Evolutionary conservation across 1,140 invertebrate species (phyloP), one percentile per base, ranked within the genome.

Genomic region (Micrasema minimum): DNA sequence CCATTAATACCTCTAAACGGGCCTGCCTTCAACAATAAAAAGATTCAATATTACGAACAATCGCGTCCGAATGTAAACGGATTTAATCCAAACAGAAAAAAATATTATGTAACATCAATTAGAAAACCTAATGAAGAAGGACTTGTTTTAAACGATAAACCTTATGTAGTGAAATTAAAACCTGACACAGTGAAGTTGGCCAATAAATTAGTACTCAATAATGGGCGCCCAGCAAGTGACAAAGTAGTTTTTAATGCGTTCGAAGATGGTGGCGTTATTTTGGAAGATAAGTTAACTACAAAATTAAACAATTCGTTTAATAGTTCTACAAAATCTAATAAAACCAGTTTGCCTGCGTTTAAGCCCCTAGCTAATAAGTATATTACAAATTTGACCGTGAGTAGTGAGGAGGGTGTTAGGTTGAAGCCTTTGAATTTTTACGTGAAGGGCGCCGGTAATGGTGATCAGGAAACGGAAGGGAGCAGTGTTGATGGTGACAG

Each of bases 11-110:
- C 73, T 1, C 23, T 75, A n/a, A 71, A 31, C n/a, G 41, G 26
- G n/a, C 38, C 22, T 20, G 38, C 12, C 14, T 48, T 20, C 37
- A 46, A 61, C 10, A 38, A 64, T 5, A 74, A 69, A 50, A 50
- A 45, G 1, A 51, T 75, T 1, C 73, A 75, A 35, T 75, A 72
- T 46, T 75, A 72, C 22, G 69, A 75, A 66, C 55, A 66, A n/a
- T n/a, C 53, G 12, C 20, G 37, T 26, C 41, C 57, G 20, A 48
- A 71, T 41, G 46, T 66, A 61, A 69, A 66, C 14, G 67, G 43
- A 11, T 69, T 72, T 38, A 61, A 69, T 12, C 6, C 65, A 11
- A 51, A 69, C 11, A 57, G 72, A 41, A 74, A 74, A 16, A 71
- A 71, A 10, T 74, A 74, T 43, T 69, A 68, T 26, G 66, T 74